Base-by-base conservation (phyloP, 2,888 invertebrate genomes). In the Tetragnatha montana region DNA sequence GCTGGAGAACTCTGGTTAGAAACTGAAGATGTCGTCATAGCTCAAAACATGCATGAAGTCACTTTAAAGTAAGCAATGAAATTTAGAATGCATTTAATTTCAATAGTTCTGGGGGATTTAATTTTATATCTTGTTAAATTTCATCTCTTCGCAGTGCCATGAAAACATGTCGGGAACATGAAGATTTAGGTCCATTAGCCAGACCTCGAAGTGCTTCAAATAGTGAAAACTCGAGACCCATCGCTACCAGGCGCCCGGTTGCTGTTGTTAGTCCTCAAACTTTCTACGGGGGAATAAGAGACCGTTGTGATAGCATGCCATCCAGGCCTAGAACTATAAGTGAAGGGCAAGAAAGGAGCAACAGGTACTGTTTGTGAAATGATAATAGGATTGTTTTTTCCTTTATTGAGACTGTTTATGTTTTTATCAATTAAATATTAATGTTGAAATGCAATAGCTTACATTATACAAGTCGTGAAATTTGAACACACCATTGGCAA, bases 1-100 rank as follows among this genome's bases (percentile, higher is more conserved):
- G 96, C 97, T n/a, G 98, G 98, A n/a, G 98, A 98, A 93, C 95
- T 98, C 87, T 98, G 97, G 97, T 97, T 98, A 96, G 96, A 97
- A 93, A 96, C 97, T 0, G 98, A 97, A 92, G 98, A 98, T 94
- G 95, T 96, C 91, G 96, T 96, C 93, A 97, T 97, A 92, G 98
- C 98, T 47, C 96, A 96, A 94, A 98, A 97, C 94, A 97, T 91
- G 91, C 91, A 91, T 70, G 91, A 91, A 85, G 91, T 85, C 14
- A 91, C 90, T 51, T 50, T 91, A 19, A 89, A 80, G 91, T 91
- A 78, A 70, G 85, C 70, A 35, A 3, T 60, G 60, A 60, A 1
- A 60, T 60, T 35, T 2, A 35, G 35, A 35, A 35, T 35, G 35
- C 35, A 35, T 35, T 35, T 35, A 4, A 35, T 2, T 35, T 1